Evolutionary conservation across 64 coral and sea anemone species (phyloP), one percentile per base, ranked within the genome.

Genomic region (Dendrophyllia cribrosa): DNA sequence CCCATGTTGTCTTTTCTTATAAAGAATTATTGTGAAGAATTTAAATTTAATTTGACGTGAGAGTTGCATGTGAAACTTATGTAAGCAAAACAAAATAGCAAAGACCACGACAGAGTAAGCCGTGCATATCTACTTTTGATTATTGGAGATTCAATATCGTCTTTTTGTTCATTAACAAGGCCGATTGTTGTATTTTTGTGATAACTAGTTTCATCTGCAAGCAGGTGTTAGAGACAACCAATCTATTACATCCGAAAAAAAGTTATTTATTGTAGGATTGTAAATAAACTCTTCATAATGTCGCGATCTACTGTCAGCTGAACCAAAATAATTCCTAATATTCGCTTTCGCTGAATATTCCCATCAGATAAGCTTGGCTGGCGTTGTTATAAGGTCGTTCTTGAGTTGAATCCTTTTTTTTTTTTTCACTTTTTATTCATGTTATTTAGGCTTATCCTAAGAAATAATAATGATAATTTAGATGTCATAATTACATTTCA

Each of bases 251-350:
- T 3, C 26, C 26, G 17, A 34, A 59, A 82, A 25, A 3, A 82
- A 61, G 19, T 66, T 84, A 66, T 84, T 84, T 84, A 65, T 49
- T 46, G 60, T 50, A 68, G 13, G 15, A 62, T n/a, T 9, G 20
- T 84, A 84, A 84, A 84, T 84, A 84, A 67, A 68, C 62, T 22
- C 44, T 84, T 84, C 25, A 84, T 48, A 50, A 66, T 22, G 60
- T 84, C 62, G 61, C 44, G 3, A 3, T 84, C 62, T 3, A 51
- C 80, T 84, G 80, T 67, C 80, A 84, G 9, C 2, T 12, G 5
- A 82, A 50, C 43, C 10, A 66, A 68, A 84, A 50, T 9, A 84
- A 48, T 10, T 2, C 62, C 12, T 47, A 51, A 66, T 84, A 45
- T 51, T 65, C 43, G 22, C 10, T 21, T 67, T 67, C 12, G 0